These are phyloP conservation scores for Pterophyllum scalare DNA, from an alignment of 2,113 vertebrate species.

Conservation along the genomic window DNA sequence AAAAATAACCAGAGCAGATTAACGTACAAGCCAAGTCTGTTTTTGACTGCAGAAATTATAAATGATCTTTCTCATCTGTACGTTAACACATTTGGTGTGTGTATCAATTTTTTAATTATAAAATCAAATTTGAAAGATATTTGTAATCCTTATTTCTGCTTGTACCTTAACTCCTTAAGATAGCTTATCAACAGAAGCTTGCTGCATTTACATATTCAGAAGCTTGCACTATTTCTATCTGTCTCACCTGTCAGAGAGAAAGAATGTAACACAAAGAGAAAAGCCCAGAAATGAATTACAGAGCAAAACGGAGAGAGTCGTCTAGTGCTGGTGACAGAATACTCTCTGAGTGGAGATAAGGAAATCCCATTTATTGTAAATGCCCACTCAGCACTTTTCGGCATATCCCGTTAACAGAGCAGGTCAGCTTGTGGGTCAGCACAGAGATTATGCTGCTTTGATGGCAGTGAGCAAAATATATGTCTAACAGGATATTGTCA, in stretches of 20 bases:
- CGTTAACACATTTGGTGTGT: constrained; percentile 40
- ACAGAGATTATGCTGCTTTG: constrained; percentile 44
- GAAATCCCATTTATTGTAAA: constrained; percentile 73
- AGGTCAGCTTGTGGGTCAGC: constrained; percentile 59
- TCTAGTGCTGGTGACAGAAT: constrained; percentile 63
- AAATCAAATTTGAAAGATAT: constrained; percentile 35
- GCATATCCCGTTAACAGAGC: constrained; percentile 55
- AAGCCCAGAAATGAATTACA: constrained; percentile 59
- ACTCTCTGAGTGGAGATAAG: constrained; percentile 67
- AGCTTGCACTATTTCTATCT: constrained; percentile 36
- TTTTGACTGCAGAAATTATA: constrained; percentile 1
- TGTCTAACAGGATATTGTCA: constrained; percentile 31
- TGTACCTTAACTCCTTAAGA: background rate
- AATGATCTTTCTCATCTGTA: constrained; percentile 37
- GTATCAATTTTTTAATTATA: constrained; percentile 30
- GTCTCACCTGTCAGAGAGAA: constrained; percentile 35
- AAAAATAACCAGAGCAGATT: constrained; percentile 31
- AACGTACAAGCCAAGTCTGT: constrained; percentile 24
- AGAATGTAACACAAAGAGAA: constrained; percentile 32
- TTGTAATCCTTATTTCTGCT: constrained; percentile 2
- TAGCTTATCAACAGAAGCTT: background rate
- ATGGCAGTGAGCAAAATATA: constrained; percentile 34
- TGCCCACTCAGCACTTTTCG: constrained; percentile 66
- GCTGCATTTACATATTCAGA: constrained; percentile 13
- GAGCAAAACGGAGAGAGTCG: constrained; percentile 56